Evolutionary conservation across 2,113 vertebrate species (phyloP).

Genomic region (Podarcis cretensis): DNA sequence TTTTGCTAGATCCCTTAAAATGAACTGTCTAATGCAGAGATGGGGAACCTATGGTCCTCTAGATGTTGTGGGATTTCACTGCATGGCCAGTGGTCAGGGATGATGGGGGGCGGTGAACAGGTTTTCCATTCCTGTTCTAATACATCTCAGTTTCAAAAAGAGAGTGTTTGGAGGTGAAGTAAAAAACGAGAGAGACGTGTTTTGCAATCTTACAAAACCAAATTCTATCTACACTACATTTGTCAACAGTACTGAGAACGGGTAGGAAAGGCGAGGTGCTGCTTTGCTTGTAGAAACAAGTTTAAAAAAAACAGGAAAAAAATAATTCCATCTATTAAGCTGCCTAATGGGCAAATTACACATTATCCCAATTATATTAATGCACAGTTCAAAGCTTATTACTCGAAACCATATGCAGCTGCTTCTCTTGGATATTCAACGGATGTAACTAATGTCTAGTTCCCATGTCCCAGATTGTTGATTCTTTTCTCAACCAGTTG

Average conservation of each 20-base stretch:
- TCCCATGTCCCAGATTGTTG: neutral
- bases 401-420: neutral
- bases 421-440: neutral
- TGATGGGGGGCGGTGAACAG: neutral
- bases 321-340: slow-evolving; percentile 2
- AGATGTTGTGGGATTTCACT: too few relatives aligned
- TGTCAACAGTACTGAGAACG: neutral
- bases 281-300: neutral
- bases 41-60: too few relatives aligned
- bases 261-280: neutral
- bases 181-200: neutral
- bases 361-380: slow-evolving; percentile 10
- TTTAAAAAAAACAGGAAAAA: neutral
- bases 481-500: neutral
- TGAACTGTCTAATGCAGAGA: neutral
- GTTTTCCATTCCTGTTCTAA: too few relatives aligned
- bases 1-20: neutral
- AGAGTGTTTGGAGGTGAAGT: neutral
- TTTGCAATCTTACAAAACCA: neutral
- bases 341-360: slow-evolving; percentile 18
- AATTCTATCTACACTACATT: neutral
- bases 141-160: neutral
- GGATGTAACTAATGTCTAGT: neutral
- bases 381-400: slow-evolving; percentile 1
- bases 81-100: too few relatives aligned